phyloP scores from a whole-genome alignment of 2,797 vertebrate genomes.

The Poeciliopsis infans region DNA sequence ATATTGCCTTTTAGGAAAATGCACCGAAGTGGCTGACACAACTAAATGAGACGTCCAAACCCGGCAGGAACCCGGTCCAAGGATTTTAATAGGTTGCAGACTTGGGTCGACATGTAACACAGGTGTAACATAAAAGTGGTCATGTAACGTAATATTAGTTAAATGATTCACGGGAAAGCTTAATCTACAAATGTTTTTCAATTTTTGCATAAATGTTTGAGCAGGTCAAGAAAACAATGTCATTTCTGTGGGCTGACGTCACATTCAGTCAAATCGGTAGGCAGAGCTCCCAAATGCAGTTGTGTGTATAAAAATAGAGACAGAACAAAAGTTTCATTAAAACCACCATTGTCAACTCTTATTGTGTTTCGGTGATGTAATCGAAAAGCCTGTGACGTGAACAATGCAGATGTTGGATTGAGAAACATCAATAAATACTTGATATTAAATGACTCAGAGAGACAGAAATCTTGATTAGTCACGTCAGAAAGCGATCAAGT shows the following conservation, averaged over 20 bases:
- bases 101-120: not conserved
- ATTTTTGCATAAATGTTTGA: not conserved
- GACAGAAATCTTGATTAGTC: not conserved
- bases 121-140: not conserved
- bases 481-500: not conserved
- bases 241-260: not conserved
- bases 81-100: not conserved
- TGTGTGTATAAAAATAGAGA: not conserved
- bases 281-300: not conserved
- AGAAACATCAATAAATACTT: not conserved
- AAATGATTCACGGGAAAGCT: not conserved
- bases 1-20: not conserved
- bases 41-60: not conserved
- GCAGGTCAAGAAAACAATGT: not conserved
- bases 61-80: not conserved
- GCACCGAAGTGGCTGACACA: not conserved
- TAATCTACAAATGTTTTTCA: not conserved
- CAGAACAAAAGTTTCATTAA: no score
- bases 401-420: not conserved
- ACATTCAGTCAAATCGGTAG: not conserved
- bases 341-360: not conserved
- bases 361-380: not conserved
- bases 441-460: not conserved
- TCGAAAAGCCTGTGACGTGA: not conserved
- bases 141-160: no score